Base-by-base conservation (phyloP, 2,888 invertebrate species). In the Tyria jacobaeae region DNA sequence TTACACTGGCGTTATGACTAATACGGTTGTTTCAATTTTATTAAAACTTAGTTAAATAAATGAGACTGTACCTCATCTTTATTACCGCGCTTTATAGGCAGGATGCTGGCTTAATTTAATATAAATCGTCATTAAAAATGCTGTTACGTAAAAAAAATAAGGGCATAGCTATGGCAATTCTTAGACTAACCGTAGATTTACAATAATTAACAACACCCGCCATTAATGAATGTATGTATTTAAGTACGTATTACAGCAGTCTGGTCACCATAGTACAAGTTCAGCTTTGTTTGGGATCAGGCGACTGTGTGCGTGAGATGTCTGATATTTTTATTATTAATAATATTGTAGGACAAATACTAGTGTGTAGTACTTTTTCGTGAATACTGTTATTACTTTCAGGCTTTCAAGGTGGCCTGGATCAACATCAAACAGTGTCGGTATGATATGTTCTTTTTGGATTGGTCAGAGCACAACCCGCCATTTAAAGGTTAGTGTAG, bases 391-490 rank as follows among this genome's bases (percentile, higher is more conserved):
- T 35, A 35, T 35, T 50, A 39, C 6, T 57, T 82, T 10, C 79
- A 91, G 91, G 64, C 67, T n/a, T 15, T 90, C 2, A 88, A 85
- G 76, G 64, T 88, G 2, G 70, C 70, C 0, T 93, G 90, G 89
- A 57, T 91, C 10, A 92, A 90, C 68, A 88, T 88, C 82, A 87
- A 82, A n/a, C 92, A 92, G 65, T 89, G 89, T 70, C 79, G 82
- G 3, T 85, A 80, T 55, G 91, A 93, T 48, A 72, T 92, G 4
- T 90, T 90, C 74, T 89, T 92, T 56, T 75, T 94, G 60, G 89
- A 93, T 62, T 94, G 94, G 94, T 83, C 89, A 0, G 85, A 89
- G 70, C 90, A 91, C 57, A 89, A 89, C 70, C 79, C 88, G 34
- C 76, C 87, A 1, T 70, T 80, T 0, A 88, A 85, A 87, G 91